Evolutionary conservation across 2,888 invertebrate genomes (phyloP), one percentile per base, ranked within the genome.

Genomic region (Frankliniella fusca): DNA sequence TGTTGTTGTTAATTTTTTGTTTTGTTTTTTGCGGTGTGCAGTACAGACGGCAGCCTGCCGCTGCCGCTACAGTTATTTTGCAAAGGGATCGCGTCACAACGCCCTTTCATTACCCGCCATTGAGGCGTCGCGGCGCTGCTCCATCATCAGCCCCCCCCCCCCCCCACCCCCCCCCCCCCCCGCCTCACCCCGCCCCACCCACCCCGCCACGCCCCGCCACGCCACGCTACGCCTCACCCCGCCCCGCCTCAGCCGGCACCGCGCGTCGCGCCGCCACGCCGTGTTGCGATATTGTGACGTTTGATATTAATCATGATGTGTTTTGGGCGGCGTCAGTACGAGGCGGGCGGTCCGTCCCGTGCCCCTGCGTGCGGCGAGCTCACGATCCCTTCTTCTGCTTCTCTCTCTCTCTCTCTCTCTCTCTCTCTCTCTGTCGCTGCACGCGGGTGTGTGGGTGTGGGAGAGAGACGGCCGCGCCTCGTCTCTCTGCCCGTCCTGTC

Each of bases 261-360:
- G 54, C 54, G 15, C 18, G 54, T 15, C 54, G 54, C 18, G 18
- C 12, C 18, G 0, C 18, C 12, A 11, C 54, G 54, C 54, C 54
- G 15, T 20, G 54, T 20, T 27, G 70, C 27, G 23, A 76, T 76
- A 76, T 76, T 76, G 70, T 76, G 70, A 27, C 70, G 70, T 76
- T 76, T 76, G 70, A 76, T 76, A 76, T 76, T 76, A 76, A 76
- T 76, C 70, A 76, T 76, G 23, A 27, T 76, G 70, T 76, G 70
- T 76, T 76, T 76, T 76, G 27, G 70, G 70, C 70, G 70, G 27
- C 70, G 27, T 18, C 70, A 0, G 18, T 12, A 20, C 54, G 12
- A 20, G 54, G 54, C 54, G 54, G 54, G 15, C 54, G 54, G 15
- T 20, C 54, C 5, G n/a, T n/a, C 10, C 54, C 10, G 11, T 61